Evolutionary conservation across 2,888 invertebrate species (phyloP).

Genomic region (Spisula subtruncata): DNA sequence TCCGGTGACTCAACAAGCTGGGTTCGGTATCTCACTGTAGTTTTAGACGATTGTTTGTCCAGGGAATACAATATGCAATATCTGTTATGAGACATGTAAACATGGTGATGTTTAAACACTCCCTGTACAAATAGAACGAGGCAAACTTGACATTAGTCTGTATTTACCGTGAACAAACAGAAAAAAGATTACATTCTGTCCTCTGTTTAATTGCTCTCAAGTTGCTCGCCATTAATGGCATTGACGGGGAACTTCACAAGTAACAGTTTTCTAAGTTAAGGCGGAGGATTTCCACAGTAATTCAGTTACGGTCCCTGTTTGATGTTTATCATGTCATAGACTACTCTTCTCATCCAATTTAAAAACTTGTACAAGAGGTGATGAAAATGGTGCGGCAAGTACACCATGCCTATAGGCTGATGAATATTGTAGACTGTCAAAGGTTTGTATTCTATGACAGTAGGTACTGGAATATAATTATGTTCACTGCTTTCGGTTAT

Average conservation of each 20-base stretch:
- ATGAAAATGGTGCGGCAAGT: background rate
- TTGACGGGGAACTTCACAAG: constrained; percentile 43
- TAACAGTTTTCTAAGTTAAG: constrained; percentile 38
- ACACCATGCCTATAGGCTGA: background rate
- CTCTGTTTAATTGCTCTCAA: constrained; percentile 65
- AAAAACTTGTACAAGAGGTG: background rate
- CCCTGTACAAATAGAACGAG: constrained; percentile 56
- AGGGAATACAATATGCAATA: constrained; percentile 65
- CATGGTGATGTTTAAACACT: constrained; percentile 61
- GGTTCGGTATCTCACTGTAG: constrained; percentile 14
- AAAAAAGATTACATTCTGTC: constrained; percentile 69
- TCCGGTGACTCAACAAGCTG: constrained; percentile 20
- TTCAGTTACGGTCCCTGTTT: background rate
- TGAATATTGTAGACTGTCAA: background rate
- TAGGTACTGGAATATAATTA: background rate
- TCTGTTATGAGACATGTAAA: constrained; percentile 62
- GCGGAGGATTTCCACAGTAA: background rate
- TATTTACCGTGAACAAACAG: constrained; percentile 63
- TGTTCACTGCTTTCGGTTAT: background rate
- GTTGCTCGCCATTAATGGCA: constrained; percentile 56
- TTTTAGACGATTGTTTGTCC: constrained; percentile 37
- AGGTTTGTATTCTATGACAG: background rate
- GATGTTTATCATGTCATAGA: background rate
- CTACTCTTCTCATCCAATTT: background rate
- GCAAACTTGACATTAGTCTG: constrained; percentile 70